phyloP scores from a whole-genome alignment of 2,888 invertebrate species.

The Callosobruchus maculatus region DNA sequence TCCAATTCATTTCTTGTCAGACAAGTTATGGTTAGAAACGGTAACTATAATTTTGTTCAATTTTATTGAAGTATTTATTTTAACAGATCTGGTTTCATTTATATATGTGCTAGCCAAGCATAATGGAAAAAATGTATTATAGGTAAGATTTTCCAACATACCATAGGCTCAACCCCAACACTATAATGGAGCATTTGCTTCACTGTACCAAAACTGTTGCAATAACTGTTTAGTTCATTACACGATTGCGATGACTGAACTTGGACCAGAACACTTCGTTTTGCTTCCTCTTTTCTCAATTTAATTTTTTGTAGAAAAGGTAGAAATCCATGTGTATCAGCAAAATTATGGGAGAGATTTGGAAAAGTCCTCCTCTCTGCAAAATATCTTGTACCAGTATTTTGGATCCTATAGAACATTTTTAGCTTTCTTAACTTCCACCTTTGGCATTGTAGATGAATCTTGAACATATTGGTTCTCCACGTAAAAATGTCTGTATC shows the following conservation, averaged over 20 bases:
- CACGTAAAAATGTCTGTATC: too few relatives aligned
- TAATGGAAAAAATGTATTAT: too few relatives aligned
- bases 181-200: conserved; percentile 64
- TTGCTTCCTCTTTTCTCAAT: conserved; percentile 62
- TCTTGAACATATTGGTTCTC: background rate
- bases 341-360: background rate
- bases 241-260: conserved; percentile 69
- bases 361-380: background rate
- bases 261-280: conserved; percentile 69
- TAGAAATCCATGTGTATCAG: conserved; percentile 20
- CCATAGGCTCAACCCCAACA: conserved; percentile 42
- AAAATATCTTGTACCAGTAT: background rate
- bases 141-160: too few relatives aligned
- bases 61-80: too few relatives aligned
- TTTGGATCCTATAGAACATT: background rate
- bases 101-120: too few relatives aligned
- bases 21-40: too few relatives aligned
- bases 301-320: conserved; percentile 58
- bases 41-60: too few relatives aligned
- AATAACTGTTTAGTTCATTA: conserved; percentile 65
- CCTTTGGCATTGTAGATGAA: background rate
- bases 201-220: conserved; percentile 63
- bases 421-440: background rate
- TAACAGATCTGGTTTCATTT: too few relatives aligned
- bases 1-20: too few relatives aligned